Conservation (phyloP, 2,113 vertebrate genomes). For the Hypocryptadius cinnamomeus region DNA sequence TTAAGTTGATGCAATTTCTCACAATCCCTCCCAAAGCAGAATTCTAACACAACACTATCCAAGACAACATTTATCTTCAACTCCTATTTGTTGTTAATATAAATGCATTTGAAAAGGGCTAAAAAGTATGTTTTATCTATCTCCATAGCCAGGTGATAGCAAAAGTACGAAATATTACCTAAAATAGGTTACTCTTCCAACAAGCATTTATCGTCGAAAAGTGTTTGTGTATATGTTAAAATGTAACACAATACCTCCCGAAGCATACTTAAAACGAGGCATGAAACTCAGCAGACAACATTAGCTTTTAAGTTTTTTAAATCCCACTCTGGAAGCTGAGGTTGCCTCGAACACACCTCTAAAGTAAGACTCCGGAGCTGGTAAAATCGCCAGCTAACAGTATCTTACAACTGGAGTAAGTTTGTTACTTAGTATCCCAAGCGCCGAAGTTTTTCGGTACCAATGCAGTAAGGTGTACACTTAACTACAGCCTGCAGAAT, state of each 20-base stretch:
- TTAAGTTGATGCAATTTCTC: background rate
- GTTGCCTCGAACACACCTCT: background rate
- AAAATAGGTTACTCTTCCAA: background rate
- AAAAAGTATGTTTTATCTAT: background rate
- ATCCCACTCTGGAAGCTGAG: background rate
- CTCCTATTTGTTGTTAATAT: background rate
- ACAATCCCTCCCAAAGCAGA: background rate
- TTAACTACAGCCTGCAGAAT: background rate
- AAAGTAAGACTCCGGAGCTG: accelerated
- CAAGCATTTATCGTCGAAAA: background rate
- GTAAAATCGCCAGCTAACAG: background rate
- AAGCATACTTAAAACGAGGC: background rate
- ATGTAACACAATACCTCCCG: background rate
- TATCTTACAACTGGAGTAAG: background rate
- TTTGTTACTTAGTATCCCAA: background rate
- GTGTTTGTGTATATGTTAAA: accelerated
- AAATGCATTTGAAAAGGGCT: background rate
- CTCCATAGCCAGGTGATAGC: background rate
- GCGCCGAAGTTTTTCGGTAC: accelerated
- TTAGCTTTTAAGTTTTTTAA: background rate
- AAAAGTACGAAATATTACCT: background rate
- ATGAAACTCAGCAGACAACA: background rate
- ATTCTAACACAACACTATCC: background rate
- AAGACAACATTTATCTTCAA: background rate
- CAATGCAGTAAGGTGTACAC: background rate